phyloP scores from a whole-genome alignment of 92 coral and sea anemone species.

The Porites cylindrica region DNA sequence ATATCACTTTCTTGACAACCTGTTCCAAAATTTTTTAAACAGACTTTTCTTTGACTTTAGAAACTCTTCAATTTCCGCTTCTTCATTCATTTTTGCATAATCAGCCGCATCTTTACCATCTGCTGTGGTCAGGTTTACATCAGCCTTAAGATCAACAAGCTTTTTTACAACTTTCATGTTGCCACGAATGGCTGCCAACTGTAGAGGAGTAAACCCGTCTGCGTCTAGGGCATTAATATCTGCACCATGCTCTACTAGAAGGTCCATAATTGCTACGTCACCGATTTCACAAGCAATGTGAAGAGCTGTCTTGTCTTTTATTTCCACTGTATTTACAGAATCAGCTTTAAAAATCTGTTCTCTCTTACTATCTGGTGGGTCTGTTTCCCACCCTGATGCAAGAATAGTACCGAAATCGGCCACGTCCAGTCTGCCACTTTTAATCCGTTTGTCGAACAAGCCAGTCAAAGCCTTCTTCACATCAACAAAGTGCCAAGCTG shows the following conservation, averaged over 20 bases:
- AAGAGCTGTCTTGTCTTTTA: conserved; percentile 24
- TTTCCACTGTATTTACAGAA: neutral
- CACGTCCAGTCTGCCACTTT: neutral
- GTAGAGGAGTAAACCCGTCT: conserved; percentile 41
- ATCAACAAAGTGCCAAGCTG: conserved; percentile 31
- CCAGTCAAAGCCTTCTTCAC: conserved; percentile 19
- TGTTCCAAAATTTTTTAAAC: conserved; percentile 8
- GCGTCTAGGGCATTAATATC: conserved; percentile 5
- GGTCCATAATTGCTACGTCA: neutral
- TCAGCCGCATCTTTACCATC: conserved; percentile 31
- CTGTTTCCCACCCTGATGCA: conserved; percentile 31
- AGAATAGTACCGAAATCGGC: conserved; percentile 26
- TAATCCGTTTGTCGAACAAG: conserved; percentile 16
- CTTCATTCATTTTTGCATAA: conserved; percentile 35
- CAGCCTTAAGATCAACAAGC: conserved; percentile 22
- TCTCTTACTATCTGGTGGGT: neutral
- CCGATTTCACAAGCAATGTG: conserved; percentile 18
- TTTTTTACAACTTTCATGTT: conserved; percentile 24
- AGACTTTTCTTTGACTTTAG: conserved; percentile 14
- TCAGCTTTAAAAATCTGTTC: neutral
- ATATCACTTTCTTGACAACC: neutral
- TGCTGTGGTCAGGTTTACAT: conserved; percentile 9
- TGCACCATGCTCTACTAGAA: conserved; percentile 26
- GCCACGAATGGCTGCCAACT: conserved; percentile 24
- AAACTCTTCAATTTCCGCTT: conserved; percentile 22